A percentile compares a stretch with the other conserved stretches of the same genome.
Evolutionary conservation across 2,113 vertebrate genomes (phyloP).

Genomic region (Sorex fumeus): DNA sequence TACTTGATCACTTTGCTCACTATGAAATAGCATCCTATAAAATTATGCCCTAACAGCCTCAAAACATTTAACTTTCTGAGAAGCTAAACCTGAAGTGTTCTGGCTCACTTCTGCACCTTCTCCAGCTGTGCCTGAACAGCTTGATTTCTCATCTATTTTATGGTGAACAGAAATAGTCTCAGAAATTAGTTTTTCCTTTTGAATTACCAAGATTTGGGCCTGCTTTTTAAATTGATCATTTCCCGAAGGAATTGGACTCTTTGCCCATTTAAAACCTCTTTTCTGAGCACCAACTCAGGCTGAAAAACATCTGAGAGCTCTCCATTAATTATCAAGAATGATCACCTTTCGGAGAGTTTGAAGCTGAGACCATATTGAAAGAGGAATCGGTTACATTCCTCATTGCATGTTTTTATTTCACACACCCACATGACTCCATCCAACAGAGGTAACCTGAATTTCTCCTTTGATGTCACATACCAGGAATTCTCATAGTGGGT

Average conservation of each 20-base stretch:
- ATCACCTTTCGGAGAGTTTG: neutral
- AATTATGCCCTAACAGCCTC: neutral
- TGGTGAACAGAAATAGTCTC: constrained; percentile 32
- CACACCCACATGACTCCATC: constrained; percentile 31
- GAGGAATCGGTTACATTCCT: neutral
- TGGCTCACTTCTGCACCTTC: neutral
- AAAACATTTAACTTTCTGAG: neutral
- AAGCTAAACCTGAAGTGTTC: neutral
- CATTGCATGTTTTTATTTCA: constrained; percentile 58
- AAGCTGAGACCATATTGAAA: constrained; percentile 42
- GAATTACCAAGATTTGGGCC: constrained; percentile 16
- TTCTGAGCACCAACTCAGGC: constrained; percentile 24
- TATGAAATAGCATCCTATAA: neutral
- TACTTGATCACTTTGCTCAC: no score
- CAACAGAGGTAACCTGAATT: constrained; percentile 74
- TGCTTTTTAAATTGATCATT: neutral
- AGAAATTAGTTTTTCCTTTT: constrained; percentile 23
- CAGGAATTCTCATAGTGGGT: constrained; percentile 67
- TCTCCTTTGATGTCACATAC: constrained; percentile 66
- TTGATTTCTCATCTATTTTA: constrained; percentile 47
- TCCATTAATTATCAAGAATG: constrained; percentile 16
- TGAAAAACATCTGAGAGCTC: neutral
- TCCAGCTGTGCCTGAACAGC: constrained; percentile 9
- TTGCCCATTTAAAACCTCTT: neutral
- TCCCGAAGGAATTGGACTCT: neutral